Percentiles rank a stretch among this genome's conserved stretches.
These are phyloP conservation scores for Autographa gamma DNA, from an alignment of 2,888 invertebrate species.

Conservation along the genomic window DNA sequence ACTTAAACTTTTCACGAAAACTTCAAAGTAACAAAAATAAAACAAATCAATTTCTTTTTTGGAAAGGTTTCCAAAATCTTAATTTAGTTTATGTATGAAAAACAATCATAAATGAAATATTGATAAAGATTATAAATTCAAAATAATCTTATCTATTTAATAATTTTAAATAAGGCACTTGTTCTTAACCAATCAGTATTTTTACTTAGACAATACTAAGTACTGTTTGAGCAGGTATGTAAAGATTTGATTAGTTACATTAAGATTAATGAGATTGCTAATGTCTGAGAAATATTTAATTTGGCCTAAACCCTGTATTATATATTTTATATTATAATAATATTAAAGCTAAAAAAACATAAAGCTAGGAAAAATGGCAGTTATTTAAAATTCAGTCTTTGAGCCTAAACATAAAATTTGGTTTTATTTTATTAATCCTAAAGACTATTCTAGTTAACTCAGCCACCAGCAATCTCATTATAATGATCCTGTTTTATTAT, in stretches of 20 bases:
- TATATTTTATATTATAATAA: too few relatives aligned
- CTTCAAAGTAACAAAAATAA: conserved; percentile 19
- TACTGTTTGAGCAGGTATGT: conserved; percentile 33
- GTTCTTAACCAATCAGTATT: conserved; percentile 45
- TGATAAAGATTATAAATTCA: conserved; percentile 11
- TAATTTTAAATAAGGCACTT: conserved; percentile 49
- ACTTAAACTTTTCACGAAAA: conserved; percentile 4
- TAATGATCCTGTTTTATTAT: conserved; percentile 14
- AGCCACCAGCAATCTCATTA: conserved; percentile 25
- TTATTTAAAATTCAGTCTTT: neutral
- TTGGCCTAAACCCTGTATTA: neutral
- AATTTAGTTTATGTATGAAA: neutral
- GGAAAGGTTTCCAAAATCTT: conserved; percentile 26
- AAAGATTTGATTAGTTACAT: conserved; percentile 12
- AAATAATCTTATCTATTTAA: conserved; percentile 23
- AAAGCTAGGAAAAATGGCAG: neutral
- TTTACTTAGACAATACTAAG: conserved; percentile 45
- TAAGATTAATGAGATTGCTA: conserved; percentile 6
- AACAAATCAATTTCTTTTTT: conserved; percentile 29
- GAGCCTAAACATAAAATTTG: neutral
- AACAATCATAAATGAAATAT: conserved; percentile 14
- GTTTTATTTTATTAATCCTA: neutral
- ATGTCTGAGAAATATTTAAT: conserved; percentile 12
- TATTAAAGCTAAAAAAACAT: too few relatives aligned
- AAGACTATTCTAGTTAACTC: neutral